Evolutionary conservation across 2,888 invertebrate genomes (phyloP), one percentile per base, ranked within the genome.

Genomic region (Aproaerema taeniolella): DNA sequence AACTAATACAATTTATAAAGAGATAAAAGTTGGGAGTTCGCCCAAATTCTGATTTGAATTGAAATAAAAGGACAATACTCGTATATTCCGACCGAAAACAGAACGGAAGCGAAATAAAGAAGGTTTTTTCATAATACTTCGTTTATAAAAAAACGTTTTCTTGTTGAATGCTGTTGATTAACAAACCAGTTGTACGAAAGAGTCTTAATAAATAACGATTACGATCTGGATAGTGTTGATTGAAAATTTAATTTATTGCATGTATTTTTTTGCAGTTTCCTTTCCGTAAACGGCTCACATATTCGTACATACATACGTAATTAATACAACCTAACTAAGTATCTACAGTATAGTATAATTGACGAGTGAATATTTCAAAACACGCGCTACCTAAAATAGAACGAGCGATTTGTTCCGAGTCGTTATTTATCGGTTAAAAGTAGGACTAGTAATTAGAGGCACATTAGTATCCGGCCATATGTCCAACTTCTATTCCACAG

Each of bases 1-100:
- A 62, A 71, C 64, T 75, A 67, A 80, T 72, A 77, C 70, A 78
- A 78, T 79, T 80, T 75, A 71, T 67, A 66, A 61, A 60, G 59
- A 69, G 68, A 76, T 72, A 73, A 68, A 75, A 73, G 59, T 70
- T 60, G 47, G 49, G 55, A 8, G 10, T 9, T 12, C 24, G 8
- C 10, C 29, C 2, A 11, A 41, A 35, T 42, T 38, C 28, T 34
- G 34, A 43, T 43, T 41, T 35, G 38, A 41, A 43, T 39, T 14
- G 14, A 31, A 31, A 15, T 15, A 41, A 31, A 39, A 34, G 41
- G 33, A 41, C 41, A 33, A 46, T 41, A 41, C 29, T 43, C 39
- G 40, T n/a, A n/a, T n/a, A n/a, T n/a, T n/a, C 14, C 7, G 20
- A 7, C 20, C 7, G 20, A 6, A n/a, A 6, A n/a, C 26, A 26